Evolutionary conservation across 2,797 vertebrate species (phyloP).

Genomic region (Lagorchestes hirsutus): DNA sequence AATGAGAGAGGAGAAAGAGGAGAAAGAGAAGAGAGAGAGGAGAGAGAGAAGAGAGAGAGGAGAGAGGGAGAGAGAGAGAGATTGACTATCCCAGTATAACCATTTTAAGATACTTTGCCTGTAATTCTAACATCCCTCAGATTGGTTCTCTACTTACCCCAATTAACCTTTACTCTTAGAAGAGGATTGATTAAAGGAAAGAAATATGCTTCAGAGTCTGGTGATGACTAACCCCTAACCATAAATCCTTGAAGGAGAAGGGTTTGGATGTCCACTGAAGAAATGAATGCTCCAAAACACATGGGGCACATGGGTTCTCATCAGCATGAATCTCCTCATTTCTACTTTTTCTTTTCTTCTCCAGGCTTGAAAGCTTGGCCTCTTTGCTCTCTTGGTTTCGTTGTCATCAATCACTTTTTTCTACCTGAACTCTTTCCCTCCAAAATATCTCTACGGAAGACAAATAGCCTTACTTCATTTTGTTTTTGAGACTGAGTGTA

Average conservation of each 20-base stretch:
- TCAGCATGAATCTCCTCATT: not conserved
- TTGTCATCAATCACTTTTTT: not conserved
- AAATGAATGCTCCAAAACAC: not conserved
- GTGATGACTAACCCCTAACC: not conserved
- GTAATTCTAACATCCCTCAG: not conserved
- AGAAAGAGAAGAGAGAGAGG: too few relatives aligned
- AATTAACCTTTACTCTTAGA: constrained; percentile 2
- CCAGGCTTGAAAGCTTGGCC: not conserved
- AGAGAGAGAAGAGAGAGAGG: not conserved
- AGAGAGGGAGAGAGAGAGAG: not conserved
- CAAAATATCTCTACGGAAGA: not conserved
- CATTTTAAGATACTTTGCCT: not conserved
- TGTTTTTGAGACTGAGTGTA: not conserved
- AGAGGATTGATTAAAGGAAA: not conserved
- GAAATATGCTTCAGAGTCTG: not conserved
- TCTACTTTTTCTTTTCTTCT: not conserved
- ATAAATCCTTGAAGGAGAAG: not conserved
- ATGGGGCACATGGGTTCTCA: not conserved
- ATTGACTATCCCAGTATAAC: not conserved
- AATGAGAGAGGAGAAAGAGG: too few relatives aligned
- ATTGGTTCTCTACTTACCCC: not conserved
- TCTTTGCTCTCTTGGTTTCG: not conserved
- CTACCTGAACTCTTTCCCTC: not conserved
- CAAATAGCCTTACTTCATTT: not conserved
- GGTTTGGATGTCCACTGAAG: not conserved